Evolutionary conservation across 1,140 invertebrate species (phyloP), one percentile per base, ranked within the genome.

Genomic region (Drosophila prosaltans): DNA sequence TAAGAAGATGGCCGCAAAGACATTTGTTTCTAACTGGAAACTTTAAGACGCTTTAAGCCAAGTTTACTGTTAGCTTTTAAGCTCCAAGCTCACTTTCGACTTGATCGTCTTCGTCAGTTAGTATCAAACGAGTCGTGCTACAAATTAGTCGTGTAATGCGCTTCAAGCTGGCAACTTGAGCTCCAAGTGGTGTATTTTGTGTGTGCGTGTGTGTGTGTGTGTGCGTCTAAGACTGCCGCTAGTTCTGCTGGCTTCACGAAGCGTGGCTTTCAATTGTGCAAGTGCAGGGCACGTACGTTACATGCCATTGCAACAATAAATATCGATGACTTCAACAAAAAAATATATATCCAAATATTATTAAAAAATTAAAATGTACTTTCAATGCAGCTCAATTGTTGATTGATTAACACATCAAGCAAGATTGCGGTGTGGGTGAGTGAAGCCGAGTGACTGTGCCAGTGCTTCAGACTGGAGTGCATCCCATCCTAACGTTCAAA

Each of bases 341-440:
- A 16, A 16, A 16, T 16, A 67, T 72, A 70, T 67, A 82, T 62
- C 21, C 24, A 54, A 78, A 75, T 32, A 74, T 77, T 54, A 69
- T 72, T 68, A 75, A 68, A 78, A 71, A 78, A 76, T 58, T 63
- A 81, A 81, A 75, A 81, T 86, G 70, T 71, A 81, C 81, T 69
- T 72, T 75, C 57, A 69, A 74, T 81, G 55, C 65, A 57, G 30
- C 16, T 39, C 70, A 65, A 77, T 82, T 59, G 61, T 41, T 77
- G 74, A 83, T 83, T 82, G 75, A 78, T 80, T 80, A 73, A 80
- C 84, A 88, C 83, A 88, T 88, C 77, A 73, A 55, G 65, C 57
- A 54, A 51, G 21, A 48, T 21, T 26, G 21, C 45, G 21, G 45
- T 51, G 45, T 51, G 45, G 45, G 45, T 51, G 45, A 51, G 45